These are phyloP conservation scores for Cathartes aura DNA, from an alignment of 2,113 vertebrate species.

Conservation along the genomic window DNA sequence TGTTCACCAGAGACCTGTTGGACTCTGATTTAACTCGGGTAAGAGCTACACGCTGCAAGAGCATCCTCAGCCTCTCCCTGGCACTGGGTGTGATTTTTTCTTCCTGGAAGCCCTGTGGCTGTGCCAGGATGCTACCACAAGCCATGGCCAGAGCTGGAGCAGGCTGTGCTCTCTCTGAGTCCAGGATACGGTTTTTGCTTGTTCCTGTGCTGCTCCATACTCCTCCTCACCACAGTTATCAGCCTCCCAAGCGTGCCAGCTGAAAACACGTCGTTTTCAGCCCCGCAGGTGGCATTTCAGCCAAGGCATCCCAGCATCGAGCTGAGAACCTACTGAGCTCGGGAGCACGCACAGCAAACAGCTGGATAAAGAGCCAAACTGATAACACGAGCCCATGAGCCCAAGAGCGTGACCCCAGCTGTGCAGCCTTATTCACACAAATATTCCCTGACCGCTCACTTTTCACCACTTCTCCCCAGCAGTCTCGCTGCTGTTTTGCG, in stretches of 20 bases:
- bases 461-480: not conserved
- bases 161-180: not conserved
- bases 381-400: fast-evolving
- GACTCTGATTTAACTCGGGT: not conserved
- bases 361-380: not conserved
- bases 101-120: not conserved
- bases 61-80: not conserved
- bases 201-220: not conserved
- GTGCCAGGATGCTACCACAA: no score
- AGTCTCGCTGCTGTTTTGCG: not conserved
- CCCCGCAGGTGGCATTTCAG: not conserved
- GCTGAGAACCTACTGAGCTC: not conserved
- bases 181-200: fast-evolving
- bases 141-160: not conserved
- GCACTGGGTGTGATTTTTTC: not conserved
- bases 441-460: not conserved
- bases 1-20: not conserved
- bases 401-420: not conserved
- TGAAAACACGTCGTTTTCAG: not conserved
- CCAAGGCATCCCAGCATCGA: not conserved
- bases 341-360: not conserved
- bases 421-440: not conserved
- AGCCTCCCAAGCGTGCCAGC: not conserved
- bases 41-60: not conserved
- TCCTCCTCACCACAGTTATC: not conserved